phyloP scores from a whole-genome alignment of 2,888 invertebrate genomes.

The Drosophila nigritarsus region DNA sequence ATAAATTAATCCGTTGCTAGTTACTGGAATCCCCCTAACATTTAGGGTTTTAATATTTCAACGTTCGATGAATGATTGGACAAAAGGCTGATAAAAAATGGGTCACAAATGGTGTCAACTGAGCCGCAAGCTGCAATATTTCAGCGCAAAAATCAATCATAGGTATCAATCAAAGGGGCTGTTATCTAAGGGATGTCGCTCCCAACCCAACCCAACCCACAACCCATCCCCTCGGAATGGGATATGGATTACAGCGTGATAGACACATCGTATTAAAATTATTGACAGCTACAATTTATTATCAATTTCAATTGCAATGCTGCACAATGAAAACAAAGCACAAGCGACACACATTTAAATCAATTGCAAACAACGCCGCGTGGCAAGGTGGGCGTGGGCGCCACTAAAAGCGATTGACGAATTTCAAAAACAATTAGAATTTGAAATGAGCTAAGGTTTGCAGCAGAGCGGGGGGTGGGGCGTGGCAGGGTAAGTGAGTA shows the following conservation, averaged over 20 bases:
- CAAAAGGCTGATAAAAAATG: background rate
- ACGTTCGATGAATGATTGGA: background rate
- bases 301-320: conserved; percentile 63
- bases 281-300: conserved; percentile 83
- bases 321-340: conserved; percentile 27
- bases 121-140: conserved; percentile 37
- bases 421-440: conserved; percentile 78
- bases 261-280: conserved; percentile 79
- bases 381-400: background rate
- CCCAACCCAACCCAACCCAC: no score
- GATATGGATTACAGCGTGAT: conserved; percentile 54
- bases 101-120: conserved; percentile 35
- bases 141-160: conserved; percentile 59
- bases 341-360: conserved; percentile 61
- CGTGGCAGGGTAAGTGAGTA: conserved; percentile 7
- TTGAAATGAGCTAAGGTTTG: conserved; percentile 58
- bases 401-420: conserved; percentile 64
- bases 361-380: conserved; percentile 48
- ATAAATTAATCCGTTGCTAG: background rate
- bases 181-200: conserved; percentile 12
- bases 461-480: background rate
- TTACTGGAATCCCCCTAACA: background rate
- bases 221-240: no score
- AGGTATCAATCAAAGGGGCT: conserved; percentile 39
- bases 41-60: conserved; percentile 4